Base-by-base conservation (phyloP, 2,888 invertebrate genomes). In the Epicampocera succincta region DNA sequence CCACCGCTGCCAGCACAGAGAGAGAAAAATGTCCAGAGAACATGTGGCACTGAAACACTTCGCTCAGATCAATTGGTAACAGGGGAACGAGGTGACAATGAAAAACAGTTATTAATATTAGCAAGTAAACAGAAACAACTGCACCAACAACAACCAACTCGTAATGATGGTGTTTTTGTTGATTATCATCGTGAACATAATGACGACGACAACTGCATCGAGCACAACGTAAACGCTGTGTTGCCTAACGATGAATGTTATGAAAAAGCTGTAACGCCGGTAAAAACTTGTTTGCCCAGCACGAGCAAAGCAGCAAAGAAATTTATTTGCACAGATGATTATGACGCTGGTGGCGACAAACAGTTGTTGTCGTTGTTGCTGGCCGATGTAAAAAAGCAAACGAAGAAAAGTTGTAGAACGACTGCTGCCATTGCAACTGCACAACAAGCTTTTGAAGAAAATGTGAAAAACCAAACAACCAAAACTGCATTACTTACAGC, bases 241-340 rank as follows among this genome's bases (percentile, higher is more conserved):
- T 29, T 29, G 33, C 38, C n/a, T 11, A 56, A 76, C 58, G 69
- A 46, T 61, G 56, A 60, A 48, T 54, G 50, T 71, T 69, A 58
- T 60, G 74, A 54, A 82, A 82, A 82, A 65, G 77, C 74, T 74
- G 74, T 82, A 71, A 82, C 69, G 78, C 77, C 82, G 78, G 82
- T 82, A 78, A 83, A 80, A 82, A 84, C 84, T 82, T 80, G 84
- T 83, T 80, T 63, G 68, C 65, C 80, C 68, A 77, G 73, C 56
- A 42, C 8, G 56, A 56, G 58, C 33, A 33, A 33, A 33, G 8
- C 33, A 56, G 66, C 54, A 29, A 73, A 69, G 74, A 72, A 69
- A 17, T 69, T 46, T 71, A 65, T 82, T 82, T 78, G 74, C 73
- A 71, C 78, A 78, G 69, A 82, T 82, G 74, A 66, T 66, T 69